Evolutionary conservation across 1,140 invertebrate genomes (phyloP).

Genomic region (Zaprionus tsacasi): DNA sequence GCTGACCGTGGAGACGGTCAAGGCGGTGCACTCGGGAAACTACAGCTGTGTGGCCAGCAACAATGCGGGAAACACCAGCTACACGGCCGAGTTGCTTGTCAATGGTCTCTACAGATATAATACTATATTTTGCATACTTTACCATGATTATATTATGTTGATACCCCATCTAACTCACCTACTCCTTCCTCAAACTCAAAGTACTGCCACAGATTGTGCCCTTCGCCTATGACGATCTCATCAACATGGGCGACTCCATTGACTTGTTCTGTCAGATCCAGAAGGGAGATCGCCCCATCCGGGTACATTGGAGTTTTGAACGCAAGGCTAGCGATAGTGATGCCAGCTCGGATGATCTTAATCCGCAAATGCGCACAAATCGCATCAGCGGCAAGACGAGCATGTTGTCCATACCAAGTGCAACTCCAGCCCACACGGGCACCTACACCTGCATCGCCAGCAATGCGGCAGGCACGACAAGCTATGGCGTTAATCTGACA

Average conservation of each 20-base stretch:
- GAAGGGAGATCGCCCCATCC: slow-evolving; percentile 93
- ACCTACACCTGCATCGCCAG: slow-evolving; percentile 90
- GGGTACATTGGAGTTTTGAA: slow-evolving; percentile 88
- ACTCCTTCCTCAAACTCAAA: slow-evolving; percentile 77
- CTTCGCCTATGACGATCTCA: slow-evolving; percentile 89
- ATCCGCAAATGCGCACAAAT: slow-evolving; percentile 85
- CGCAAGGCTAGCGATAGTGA: slow-evolving; percentile 80
- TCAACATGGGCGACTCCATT: slow-evolving; percentile 87
- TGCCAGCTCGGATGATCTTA: slow-evolving; percentile 44
- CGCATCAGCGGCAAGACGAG: slow-evolving; percentile 88
- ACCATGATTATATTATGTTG: slow-evolving; percentile 17
- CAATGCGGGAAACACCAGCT: slow-evolving; percentile 88
- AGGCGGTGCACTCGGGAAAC: slow-evolving; percentile 87
- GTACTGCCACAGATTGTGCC: slow-evolving; percentile 89
- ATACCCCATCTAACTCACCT: background rate
- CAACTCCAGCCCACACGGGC: slow-evolving; percentile 87
- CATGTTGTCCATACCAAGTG: slow-evolving; percentile 86
- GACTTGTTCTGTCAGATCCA: slow-evolving; percentile 89
- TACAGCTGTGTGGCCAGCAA: slow-evolving; percentile 91
- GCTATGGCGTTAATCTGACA: slow-evolving; percentile 87
- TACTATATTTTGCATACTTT: background rate
- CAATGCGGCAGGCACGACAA: slow-evolving; percentile 90
- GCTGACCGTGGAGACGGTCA: slow-evolving; percentile 87
- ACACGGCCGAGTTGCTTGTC: slow-evolving; percentile 86
- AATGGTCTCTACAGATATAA: slow-evolving; percentile 69